These are phyloP conservation scores for Etheostoma nigrum DNA, from an alignment of 2,797 vertebrate species.

Conservation along the genomic window DNA sequence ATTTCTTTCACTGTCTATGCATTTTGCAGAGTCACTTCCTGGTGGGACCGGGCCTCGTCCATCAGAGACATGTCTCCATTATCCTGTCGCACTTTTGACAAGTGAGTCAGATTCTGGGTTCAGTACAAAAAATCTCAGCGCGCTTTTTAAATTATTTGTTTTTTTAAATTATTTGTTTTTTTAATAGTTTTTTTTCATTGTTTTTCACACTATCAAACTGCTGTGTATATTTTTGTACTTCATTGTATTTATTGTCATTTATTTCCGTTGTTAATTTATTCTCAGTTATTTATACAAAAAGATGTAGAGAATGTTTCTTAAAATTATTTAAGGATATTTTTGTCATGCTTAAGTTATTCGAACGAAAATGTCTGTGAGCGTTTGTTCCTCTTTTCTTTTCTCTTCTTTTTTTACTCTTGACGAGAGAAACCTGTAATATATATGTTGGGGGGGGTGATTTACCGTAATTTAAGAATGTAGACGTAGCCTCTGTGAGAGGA, in stretches of 20 bases:
- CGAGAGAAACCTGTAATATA: slow-evolving; percentile 84
- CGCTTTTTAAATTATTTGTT: too few species aligned
- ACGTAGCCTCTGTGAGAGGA: slow-evolving; percentile 89
- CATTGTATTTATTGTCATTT: slow-evolving; percentile 71
- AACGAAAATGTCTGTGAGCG: slow-evolving; percentile 78
- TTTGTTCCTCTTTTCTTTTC: neutral
- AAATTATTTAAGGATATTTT: slow-evolving; percentile 81
- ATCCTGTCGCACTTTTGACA: slow-evolving; percentile 63
- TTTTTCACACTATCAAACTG: slow-evolving; percentile 71
- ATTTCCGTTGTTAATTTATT: slow-evolving; percentile 76
- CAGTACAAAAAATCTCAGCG: neutral
- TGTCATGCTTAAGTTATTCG: slow-evolving; percentile 80
- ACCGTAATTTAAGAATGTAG: slow-evolving; percentile 94
- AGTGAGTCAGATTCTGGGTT: slow-evolving; percentile 40
- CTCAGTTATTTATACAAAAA: slow-evolving; percentile 88
- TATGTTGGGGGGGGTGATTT: slow-evolving; percentile 84
- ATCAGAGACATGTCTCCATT: slow-evolving; percentile 14
- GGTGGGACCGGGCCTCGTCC: slow-evolving; percentile 54
- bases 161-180: slow-evolving; percentile 3
- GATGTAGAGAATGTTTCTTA: slow-evolving; percentile 84
- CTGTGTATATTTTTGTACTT: slow-evolving; percentile 86
- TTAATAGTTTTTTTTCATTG: slow-evolving; percentile 22
- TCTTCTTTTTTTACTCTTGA: slow-evolving; percentile 69
- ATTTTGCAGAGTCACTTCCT: neutral
- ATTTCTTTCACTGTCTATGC: too few species aligned